A percentile compares a stretch with the other conserved stretches of the same genome.
phyloP scores from a whole-genome alignment of 2,888 invertebrate genomes.

The Xestia ashworthii region DNA sequence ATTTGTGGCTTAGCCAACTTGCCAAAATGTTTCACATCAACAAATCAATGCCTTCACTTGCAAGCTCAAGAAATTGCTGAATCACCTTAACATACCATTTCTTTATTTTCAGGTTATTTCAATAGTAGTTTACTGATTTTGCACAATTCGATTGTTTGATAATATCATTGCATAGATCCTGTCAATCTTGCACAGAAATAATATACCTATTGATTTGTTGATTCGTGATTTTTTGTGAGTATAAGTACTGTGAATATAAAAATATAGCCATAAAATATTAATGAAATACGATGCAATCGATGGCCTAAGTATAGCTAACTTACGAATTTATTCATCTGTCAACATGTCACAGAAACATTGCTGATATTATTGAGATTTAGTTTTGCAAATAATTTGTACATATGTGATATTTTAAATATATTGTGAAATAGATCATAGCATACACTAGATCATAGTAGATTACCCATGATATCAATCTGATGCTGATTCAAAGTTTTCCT shows the following conservation, averaged over 20 bases:
- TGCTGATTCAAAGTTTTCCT: conserved; percentile 77
- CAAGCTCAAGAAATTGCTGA: conserved; percentile 9
- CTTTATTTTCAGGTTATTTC: conserved; percentile 10
- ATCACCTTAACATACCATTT: not conserved
- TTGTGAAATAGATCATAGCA: conserved; percentile 83
- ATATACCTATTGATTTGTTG: conserved; percentile 65
- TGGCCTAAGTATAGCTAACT: conserved; percentile 65
- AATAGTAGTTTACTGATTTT: conserved; percentile 32
- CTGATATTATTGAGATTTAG: conserved; percentile 85
- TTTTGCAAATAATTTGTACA: conserved; percentile 87
- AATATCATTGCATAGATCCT: conserved; percentile 2
- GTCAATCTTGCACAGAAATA: conserved; percentile 10
- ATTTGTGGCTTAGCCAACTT: conserved; percentile 53
- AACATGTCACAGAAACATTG: conserved; percentile 76
- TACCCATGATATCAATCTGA: conserved; percentile 80
- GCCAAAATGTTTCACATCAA: conserved; percentile 51
- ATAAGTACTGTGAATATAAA: conserved; percentile 51
- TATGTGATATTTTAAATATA: conserved; percentile 91
- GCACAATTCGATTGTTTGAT: conserved; percentile 45
- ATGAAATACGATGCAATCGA: conserved; percentile 52
- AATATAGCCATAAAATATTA: conserved; percentile 56
- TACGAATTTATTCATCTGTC: conserved; percentile 73
- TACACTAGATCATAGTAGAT: conserved; percentile 82
- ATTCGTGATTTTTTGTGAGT: conserved; percentile 40
- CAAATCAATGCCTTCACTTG: conserved; percentile 59